Base-by-base conservation (phyloP, 1,140 invertebrate genomes). In the Orchestia grillus region DNA sequence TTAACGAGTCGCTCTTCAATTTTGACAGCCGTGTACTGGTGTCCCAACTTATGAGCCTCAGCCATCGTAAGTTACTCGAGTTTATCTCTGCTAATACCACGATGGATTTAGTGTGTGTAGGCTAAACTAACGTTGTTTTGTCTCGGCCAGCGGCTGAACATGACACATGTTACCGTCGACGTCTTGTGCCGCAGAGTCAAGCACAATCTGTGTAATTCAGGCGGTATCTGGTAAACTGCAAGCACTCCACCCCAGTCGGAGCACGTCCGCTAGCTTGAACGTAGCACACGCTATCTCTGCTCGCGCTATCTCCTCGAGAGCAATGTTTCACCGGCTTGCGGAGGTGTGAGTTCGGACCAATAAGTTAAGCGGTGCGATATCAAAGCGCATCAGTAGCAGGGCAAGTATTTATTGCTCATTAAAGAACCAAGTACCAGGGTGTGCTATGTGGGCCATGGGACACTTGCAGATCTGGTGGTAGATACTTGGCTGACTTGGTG, bases 341-440 rank as follows among this genome's bases (percentile, higher is more conserved):
- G 28, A 77, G 62, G 62, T 77, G 62, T 77, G 62, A 77, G 62
- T 77, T 77, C 28, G 36, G 44, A 91, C 41, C 88, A 91, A 44
- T 91, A 91, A 91, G 88, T 91, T 44, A 36, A 91, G 88, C 88
- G 0, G 41, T 42, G 88, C 23, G 88, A 77, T 91, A 91, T 94
- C 44, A 44, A 15, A 44, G 92, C 44, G 41, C 92, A 94, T 94
- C 92, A 47, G 92, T 44, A 8, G 92, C 36, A n/a, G 43, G 44
- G 43, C 44, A 44, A 94, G 44, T 94, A 94, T 94, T 94, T 94
- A 94, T 94, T 47, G 44, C 43, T 94, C 92, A 94, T 94, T 94
- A 94, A 94, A 94, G 36, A 91, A 19, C 88, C 41, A 3, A 8
- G 62, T 77, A 77, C 62, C 28, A 15, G 62, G 62, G 62, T 77